phyloP scores from a whole-genome alignment of 2,888 invertebrate genomes.

The Nymphalis c-album region DNA sequence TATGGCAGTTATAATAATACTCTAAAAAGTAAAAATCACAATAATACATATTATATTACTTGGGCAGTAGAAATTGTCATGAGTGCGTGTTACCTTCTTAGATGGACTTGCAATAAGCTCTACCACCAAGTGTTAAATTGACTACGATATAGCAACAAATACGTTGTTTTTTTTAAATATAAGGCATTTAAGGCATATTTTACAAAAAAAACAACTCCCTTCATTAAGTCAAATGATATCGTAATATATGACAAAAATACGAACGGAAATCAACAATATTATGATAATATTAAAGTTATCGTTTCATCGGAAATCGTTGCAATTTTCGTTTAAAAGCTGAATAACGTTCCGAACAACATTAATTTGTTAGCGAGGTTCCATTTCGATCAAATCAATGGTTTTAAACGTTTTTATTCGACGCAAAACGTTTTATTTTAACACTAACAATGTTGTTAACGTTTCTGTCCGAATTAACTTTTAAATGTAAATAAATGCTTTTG shows the following conservation, averaged over 20 bases:
- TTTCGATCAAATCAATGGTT: conserved; percentile 2
- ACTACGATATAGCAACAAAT: too few relatives aligned
- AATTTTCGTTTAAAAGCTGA: background rate
- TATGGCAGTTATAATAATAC: too few relatives aligned
- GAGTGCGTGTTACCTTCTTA: background rate
- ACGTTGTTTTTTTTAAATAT: too few relatives aligned
- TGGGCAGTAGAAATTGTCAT: too few relatives aligned
- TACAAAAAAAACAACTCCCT: background rate
- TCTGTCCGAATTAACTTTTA: background rate
- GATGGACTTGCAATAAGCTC: too few relatives aligned
- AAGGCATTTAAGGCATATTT: background rate
- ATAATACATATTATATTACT: too few relatives aligned
- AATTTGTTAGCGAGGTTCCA: conserved; percentile 6
- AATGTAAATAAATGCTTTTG: background rate
- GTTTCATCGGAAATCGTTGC: background rate
- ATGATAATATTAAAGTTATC: background rate
- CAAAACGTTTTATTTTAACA: conserved; percentile 1
- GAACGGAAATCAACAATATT: background rate
- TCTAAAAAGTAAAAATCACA: too few relatives aligned
- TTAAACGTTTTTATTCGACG: conserved; percentile 1
- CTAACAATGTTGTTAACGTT: background rate
- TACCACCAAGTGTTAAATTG: too few relatives aligned
- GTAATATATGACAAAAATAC: too few relatives aligned
- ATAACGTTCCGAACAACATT: conserved; percentile 1
- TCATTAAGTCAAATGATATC: too few relatives aligned